Evolutionary conservation across 2,113 vertebrate species (phyloP), one percentile per base, ranked within the genome.

Genomic region (Erpornis zantholeuca): DNA sequence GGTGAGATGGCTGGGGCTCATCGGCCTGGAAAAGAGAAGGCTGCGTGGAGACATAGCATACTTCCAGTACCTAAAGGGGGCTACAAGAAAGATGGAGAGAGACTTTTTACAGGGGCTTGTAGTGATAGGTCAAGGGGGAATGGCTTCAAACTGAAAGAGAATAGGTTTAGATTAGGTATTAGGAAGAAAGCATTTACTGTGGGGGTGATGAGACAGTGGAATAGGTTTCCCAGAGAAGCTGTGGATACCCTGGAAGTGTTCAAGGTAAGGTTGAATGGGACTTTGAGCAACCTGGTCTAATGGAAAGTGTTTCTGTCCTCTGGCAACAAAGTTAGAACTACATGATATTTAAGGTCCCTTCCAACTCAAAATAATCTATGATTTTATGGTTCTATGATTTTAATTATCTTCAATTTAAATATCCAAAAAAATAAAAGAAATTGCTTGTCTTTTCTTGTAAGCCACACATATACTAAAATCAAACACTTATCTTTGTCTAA

Each of bases 361-460:
- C 54, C 15, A 69, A 23, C 10, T 69, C 12, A 70, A 81, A 81
- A 35, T 4, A 44, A 42, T 28, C 18, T 21, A 29, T n/a, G 22
- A 35, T 22, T 70, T 40, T 27, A 31, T 60, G 44, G 29, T 49
- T 75, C 20, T 52, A 36, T 49, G 5, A 29, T 20, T 85, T 64
- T 75, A 56, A 50, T 54, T 19, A 20, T 24, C 6, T 47, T 65
- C 11, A 35, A 19, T 70, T 73, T 57, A 75, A 82, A 65, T 28
- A 35, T 63, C 0, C 1, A 36, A 59, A 69, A 3, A 3, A 35
- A 9, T 0, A 54, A 18, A 59, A 49, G 3, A 44, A 85, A 66
- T 8, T 54, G 0, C 6, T 76, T 53, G 3, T 17, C 2, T 75
- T 75, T 70, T 36, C 18, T 33, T 76, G 15, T 33, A 79, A 64